Conservation (phyloP, 2,888 invertebrate genomes). For the Bellardia pandia region DNA sequence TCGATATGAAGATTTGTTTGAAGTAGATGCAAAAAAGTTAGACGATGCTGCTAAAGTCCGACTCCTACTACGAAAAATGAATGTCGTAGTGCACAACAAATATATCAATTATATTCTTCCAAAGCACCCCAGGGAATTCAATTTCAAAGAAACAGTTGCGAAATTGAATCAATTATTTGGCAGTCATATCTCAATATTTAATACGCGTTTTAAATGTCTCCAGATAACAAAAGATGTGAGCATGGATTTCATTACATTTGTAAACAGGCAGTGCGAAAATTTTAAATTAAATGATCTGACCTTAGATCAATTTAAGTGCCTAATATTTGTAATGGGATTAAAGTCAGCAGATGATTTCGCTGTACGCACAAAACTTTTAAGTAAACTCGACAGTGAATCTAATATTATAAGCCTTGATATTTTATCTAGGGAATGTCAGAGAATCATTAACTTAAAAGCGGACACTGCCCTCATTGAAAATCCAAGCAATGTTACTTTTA, state of each 20-base stretch:
- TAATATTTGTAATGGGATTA: conserved; percentile 73
- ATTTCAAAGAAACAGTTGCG: conserved; percentile 56
- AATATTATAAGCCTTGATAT: conserved; percentile 62
- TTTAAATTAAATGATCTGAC: conserved; percentile 67
- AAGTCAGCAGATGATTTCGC: conserved; percentile 70
- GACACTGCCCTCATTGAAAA: conserved; percentile 70
- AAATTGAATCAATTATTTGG: conserved; percentile 66
- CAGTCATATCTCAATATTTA: conserved; percentile 51
- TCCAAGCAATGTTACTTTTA: not conserved
- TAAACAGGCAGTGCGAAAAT: conserved; percentile 69
- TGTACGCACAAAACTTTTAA: conserved; percentile 70
- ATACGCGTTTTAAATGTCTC: conserved; percentile 54
- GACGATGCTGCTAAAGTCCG: too few species aligned
- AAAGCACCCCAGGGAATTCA: conserved; percentile 51
- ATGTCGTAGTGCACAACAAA: conserved; percentile 43
- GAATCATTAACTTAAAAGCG: conserved; percentile 66
- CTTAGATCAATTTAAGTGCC: conserved; percentile 73
- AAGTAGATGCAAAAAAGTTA: not conserved
- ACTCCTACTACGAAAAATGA: too few species aligned
- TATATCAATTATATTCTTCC: conserved; percentile 65
- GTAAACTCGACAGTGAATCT: conserved; percentile 66
- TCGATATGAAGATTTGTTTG: conserved; percentile 62
- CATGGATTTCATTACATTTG: conserved; percentile 64
- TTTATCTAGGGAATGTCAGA: conserved; percentile 70
- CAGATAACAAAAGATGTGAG: conserved; percentile 57